Evolutionary conservation across 2,113 vertebrate genomes (phyloP), one percentile per base, ranked within the genome.

Genomic region (Cinclus cinclus): DNA sequence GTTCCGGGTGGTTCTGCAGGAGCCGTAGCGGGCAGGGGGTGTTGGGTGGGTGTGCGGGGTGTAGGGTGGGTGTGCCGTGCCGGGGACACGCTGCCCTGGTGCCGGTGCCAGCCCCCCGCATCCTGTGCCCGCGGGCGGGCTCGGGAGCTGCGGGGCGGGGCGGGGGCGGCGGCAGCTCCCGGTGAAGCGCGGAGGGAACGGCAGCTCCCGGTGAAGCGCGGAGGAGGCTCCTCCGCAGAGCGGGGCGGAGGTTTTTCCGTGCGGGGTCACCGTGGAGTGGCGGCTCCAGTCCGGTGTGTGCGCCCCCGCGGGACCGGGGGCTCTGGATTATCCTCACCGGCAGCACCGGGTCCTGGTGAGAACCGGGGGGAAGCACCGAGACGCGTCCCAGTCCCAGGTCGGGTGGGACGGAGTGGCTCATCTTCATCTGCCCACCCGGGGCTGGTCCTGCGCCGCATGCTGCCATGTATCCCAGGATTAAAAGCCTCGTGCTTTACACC

Each of bases 381-480:
- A 11, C 9, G 7, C 30, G 16, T 41, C 30, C 65, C 35, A 7
- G 16, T 31, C 52, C 42, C 31, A 16, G 70, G 52, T 41, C 4
- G 13, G 60, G 42, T 16, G 25, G 44, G 27, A 44, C 27, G 13
- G 60, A 75, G 11, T 33, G 39, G 41, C 35, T 60, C 33, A 7
- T 53, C 37, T 30, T 41, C 17, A 37, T 44, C 39, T 41, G 55
- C 59, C 35, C 20, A 19, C 50, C 46, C 39, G 24, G 76, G 37
- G 22, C 52, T 11, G 24, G 65, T 71, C 16, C 24, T 7, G 10
- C 6, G 1, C 41, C 42, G 69, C 63, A 31, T 46, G 30, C 35
- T 7, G 78, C 84, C 67, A 98, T 98, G 98, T 47, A 58, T 25
- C 86, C 46, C 88, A 83, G 96, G 83, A 50, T 93, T 30, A 95